Percentiles rank a stretch among this genome's conserved stretches.
phyloP scores from a whole-genome alignment of 1,140 invertebrate genomes.

The Saccostrea echinata region DNA sequence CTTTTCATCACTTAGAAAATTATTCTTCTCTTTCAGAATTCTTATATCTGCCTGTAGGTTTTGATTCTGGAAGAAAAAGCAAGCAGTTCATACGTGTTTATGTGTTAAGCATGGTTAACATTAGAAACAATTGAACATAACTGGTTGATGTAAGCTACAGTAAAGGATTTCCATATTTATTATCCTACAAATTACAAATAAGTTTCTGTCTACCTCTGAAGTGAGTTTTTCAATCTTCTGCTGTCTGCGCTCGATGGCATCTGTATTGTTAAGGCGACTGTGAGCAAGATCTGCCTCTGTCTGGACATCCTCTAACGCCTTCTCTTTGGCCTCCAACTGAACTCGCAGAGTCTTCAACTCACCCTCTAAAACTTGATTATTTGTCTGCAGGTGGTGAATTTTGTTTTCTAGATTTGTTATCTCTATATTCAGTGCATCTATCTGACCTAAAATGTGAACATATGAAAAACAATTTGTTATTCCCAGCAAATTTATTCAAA shows the following conservation, averaged over 20 bases:
- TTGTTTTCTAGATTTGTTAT: slow-evolving; percentile 64
- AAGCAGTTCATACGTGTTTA: not conserved
- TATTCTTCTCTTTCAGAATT: slow-evolving; percentile 57
- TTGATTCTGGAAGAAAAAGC: slow-evolving; percentile 60
- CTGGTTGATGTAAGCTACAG: not conserved
- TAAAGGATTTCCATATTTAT: not conserved
- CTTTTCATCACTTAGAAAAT: slow-evolving; percentile 61
- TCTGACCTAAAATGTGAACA: slow-evolving; percentile 54
- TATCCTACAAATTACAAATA: not conserved
- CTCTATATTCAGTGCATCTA: slow-evolving; percentile 61
- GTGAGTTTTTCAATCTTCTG: slow-evolving; percentile 70
- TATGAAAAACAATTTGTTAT: too few relatives aligned
- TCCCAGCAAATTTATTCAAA: too few relatives aligned
- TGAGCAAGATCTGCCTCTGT: slow-evolving; percentile 64
- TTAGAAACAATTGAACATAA: not conserved
- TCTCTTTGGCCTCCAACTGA: slow-evolving; percentile 73
- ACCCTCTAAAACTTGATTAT: slow-evolving; percentile 89
- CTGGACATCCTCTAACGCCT: slow-evolving; percentile 67
- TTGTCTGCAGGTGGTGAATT: slow-evolving; percentile 85
- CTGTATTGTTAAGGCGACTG: slow-evolving; percentile 49
- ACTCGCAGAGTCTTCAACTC: slow-evolving; percentile 77
- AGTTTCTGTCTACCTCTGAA: slow-evolving; percentile 62
- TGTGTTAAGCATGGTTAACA: not conserved
- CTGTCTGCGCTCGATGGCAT: slow-evolving; percentile 60
- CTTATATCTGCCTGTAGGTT: slow-evolving; percentile 65